phyloP scores from a whole-genome alignment of 2,888 invertebrate species.

The Apeira syringaria region DNA sequence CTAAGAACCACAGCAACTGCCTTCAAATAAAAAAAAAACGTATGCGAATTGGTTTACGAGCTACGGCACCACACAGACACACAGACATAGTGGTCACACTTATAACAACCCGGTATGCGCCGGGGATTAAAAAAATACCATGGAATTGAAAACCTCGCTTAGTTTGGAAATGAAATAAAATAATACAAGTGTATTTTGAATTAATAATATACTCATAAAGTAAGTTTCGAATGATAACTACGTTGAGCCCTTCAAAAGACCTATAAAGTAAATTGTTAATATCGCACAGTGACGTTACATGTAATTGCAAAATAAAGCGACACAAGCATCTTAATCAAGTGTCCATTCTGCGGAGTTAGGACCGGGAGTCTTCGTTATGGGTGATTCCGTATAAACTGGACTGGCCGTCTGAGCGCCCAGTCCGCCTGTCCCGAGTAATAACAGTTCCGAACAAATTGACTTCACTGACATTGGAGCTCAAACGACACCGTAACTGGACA shows the following conservation, averaged over 20 bases:
- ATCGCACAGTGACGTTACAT: conserved; percentile 53
- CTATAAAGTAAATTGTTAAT: conserved; percentile 68
- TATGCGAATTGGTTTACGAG: no score
- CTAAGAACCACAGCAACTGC: no score
- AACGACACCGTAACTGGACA: conserved; percentile 50
- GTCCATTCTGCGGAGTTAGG: conserved; percentile 72
- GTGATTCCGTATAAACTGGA: conserved; percentile 68
- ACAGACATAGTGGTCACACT: no score
- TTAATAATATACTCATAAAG: no score
- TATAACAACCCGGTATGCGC: no score
- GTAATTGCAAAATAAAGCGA: conserved; percentile 78
- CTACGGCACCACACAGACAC: no score
- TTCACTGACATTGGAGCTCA: conserved; percentile 64
- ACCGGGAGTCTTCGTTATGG: conserved; percentile 69
- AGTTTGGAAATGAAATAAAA: no score
- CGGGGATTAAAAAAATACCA: no score
- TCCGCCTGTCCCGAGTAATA: conserved; percentile 59
- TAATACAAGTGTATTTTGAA: no score
- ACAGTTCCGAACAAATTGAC: conserved; percentile 79
- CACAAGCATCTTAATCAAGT: conserved; percentile 80
- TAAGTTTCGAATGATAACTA: no score
- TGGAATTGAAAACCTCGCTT: no score
- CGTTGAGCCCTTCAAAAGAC: conserved; percentile 47
- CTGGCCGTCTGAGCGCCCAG: conserved; percentile 49
- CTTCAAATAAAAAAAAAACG: no score